Evolutionary conservation across 2,113 vertebrate genomes (phyloP).

Genomic region (Sturnus vulgaris): DNA sequence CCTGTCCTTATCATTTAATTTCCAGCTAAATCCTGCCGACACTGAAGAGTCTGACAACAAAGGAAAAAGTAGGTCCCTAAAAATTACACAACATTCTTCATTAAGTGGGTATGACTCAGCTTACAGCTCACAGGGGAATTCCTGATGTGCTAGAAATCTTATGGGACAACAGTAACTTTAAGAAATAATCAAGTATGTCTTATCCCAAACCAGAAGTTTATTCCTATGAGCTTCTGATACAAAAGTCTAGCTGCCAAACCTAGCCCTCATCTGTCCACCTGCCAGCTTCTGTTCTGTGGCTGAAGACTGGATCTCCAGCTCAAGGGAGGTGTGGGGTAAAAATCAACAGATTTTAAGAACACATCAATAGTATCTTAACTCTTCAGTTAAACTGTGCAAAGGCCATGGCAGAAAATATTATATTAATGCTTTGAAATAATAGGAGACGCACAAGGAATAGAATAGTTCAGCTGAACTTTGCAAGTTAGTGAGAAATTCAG

Average conservation of each 20-base stretch:
- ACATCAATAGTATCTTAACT: not conserved
- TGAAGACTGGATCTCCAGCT: not conserved
- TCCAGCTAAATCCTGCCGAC: not conserved
- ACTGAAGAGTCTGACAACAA: not conserved
- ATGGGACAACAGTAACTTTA: not conserved
- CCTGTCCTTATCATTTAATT: not conserved
- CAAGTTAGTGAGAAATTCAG: not conserved
- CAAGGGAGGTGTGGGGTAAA: not conserved
- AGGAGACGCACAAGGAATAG: not conserved
- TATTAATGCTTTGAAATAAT: not conserved
- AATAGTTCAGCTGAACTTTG: not conserved
- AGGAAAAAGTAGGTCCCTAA: not conserved
- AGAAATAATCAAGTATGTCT: not conserved
- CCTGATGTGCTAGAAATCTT: not conserved
- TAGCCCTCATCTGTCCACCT: not conserved
- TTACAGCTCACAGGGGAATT: not conserved
- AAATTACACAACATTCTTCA: rapidly evolving
- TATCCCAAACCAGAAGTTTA: not conserved
- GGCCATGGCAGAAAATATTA: not conserved
- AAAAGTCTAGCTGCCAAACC: not conserved
- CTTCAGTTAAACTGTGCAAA: not conserved
- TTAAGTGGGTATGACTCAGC: not conserved
- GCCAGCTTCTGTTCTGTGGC: not conserved
- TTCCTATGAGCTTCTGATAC: not conserved
- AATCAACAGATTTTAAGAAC: not conserved